Conservation (phyloP, 1,140 invertebrate genomes). For the Eurosta solidaginis region DNA sequence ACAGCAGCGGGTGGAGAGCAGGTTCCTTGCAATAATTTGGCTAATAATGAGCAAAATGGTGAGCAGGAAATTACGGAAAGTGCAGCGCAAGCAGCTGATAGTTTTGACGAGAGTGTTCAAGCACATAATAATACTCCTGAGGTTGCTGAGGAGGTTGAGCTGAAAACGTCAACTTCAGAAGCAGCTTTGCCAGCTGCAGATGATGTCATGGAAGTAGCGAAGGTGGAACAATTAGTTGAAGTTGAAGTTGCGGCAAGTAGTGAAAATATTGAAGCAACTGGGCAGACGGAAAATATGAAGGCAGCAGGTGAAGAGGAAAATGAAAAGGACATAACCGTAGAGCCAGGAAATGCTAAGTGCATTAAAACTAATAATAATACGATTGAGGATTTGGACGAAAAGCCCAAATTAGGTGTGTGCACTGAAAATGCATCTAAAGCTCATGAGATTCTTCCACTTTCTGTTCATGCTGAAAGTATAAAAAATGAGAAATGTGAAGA, state of each 20-base stretch:
- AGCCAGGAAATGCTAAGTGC: no score
- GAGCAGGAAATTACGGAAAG: background rate
- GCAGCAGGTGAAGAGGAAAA: background rate
- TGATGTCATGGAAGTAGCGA: background rate
- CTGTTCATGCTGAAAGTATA: background rate
- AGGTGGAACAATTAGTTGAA: conserved; percentile 4
- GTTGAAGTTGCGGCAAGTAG: background rate
- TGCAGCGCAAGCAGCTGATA: background rate
- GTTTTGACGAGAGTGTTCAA: background rate
- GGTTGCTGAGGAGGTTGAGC: background rate
- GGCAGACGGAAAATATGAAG: background rate
- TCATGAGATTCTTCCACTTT: background rate
- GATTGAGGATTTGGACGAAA: background rate
- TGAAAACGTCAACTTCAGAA: background rate
- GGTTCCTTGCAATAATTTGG: background rate
- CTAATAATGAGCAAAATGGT: background rate
- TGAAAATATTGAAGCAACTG: background rate
- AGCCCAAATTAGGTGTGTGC: background rate
- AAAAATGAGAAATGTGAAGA: background rate
- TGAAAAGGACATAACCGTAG: no score
- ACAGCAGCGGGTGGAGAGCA: background rate
- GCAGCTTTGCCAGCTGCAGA: background rate
- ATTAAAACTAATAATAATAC: background rate
- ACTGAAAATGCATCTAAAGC: no score
- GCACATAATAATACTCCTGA: background rate